Base-by-base conservation (phyloP, 1,140 invertebrate species). In the Sinonovacula constricta region DNA sequence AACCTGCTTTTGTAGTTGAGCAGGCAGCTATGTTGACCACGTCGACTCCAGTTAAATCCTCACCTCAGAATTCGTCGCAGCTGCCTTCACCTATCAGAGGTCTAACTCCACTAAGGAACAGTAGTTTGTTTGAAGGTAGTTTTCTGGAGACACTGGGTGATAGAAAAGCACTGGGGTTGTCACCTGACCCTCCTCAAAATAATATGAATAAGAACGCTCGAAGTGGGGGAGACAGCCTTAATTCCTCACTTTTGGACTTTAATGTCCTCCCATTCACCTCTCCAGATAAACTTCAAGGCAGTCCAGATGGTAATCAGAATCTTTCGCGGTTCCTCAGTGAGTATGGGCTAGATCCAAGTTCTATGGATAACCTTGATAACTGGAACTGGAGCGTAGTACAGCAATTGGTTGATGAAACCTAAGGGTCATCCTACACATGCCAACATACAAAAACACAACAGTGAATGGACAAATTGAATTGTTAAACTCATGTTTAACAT, bases 111-210 rank as follows among this genome's bases (percentile, higher is more conserved):
- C 30, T 76, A 18, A 65, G 54, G 53, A 15, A 24, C 15, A 56
- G 60, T 62, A 56, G 31, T 14, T 45, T 80, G 33, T 82, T 76
- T 56, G 78, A 82, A 62, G 77, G 67, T 3, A 82, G 81, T 53
- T 82, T 82, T 65, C 60, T 82, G 33, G 81, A 82, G 33, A 67
- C 54, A 45, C 28, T 82, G 15, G 65, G 49, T n/a, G 80, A 81
- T 24, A 76, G 69, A 39, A 77, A 65, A 63, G 45, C 33, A 18
- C 30, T 56, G 56, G 60, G 75, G 1, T 51, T 81, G 5, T 78
- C 66, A 0, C 75, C 56, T 24, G 57, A 78, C 18, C 10, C 34
- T n/a, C 24, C 22, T 18, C 53, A 75, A 56, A n/a, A n/a, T n/a
- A 31, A 26, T 24, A 26, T 18, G 26, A 31, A 39, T 18, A 69